These are phyloP conservation scores for Stenotaenia linearis DNA, from an alignment of 2,888 invertebrate species.

Conservation along the genomic window DNA sequence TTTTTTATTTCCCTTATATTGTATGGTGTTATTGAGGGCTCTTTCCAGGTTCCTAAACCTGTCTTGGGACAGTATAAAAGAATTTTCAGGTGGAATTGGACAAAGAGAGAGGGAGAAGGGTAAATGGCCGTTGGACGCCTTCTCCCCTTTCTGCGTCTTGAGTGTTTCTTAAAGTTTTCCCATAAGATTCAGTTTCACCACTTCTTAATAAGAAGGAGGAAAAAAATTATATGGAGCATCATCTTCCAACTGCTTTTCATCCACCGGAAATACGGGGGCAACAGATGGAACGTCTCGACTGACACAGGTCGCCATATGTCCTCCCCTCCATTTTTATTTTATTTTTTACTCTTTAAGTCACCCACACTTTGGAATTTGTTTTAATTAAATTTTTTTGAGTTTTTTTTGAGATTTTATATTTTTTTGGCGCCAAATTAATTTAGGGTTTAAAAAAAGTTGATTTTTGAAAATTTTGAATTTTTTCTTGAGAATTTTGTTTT, in stretches of 20 bases:
- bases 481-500: background rate
- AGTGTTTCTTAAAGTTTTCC: conserved; percentile 19
- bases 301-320: conserved; percentile 26
- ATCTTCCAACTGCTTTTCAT: conserved; percentile 11
- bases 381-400: background rate
- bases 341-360: background rate
- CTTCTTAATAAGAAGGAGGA: background rate
- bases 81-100: background rate
- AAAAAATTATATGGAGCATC: conserved; percentile 1
- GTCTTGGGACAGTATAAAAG: background rate
- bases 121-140: conserved; percentile 19
- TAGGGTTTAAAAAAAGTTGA: background rate
- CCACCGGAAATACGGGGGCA: conserved; percentile 21
- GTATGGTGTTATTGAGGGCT: background rate
- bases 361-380: background rate
- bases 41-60: background rate
- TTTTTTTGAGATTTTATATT: background rate
- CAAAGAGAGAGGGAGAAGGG: conserved; percentile 10
- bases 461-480: background rate
- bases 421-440: background rate
- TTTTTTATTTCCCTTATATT: background rate
- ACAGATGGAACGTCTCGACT: conserved; percentile 12
- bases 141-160: conserved; percentile 12
- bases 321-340: background rate
- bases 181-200: conserved; percentile 16